These are phyloP conservation scores for Dipodomys merriami DNA, from an alignment of 2,113 vertebrate species.

Conservation along the genomic window DNA sequence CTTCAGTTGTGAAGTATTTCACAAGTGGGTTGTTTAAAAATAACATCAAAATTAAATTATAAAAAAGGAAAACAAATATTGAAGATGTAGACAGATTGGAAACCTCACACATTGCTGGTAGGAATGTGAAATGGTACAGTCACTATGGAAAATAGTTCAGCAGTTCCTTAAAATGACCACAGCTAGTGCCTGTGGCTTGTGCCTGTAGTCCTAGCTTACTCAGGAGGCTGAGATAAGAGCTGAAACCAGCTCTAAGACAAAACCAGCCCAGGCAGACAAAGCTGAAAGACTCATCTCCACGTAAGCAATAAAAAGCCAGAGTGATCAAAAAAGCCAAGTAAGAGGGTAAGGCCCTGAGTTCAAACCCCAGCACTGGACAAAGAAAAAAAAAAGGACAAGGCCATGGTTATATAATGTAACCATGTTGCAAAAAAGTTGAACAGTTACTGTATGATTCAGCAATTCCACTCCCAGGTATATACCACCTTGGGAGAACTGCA, in stretches of 20 bases:
- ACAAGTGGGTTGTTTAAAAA: slow-evolving; percentile 14
- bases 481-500: neutral
- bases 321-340: too few relatives aligned
- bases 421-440: neutral
- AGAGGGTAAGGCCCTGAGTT: too few relatives aligned
- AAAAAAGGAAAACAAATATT: slow-evolving; percentile 35
- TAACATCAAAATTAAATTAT: slow-evolving; percentile 24
- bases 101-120: neutral
- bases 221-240: too few relatives aligned
- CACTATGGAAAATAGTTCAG: slow-evolving; percentile 4
- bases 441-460: neutral
- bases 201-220: neutral
- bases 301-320: too few relatives aligned
- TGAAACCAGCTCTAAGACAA: too few relatives aligned
- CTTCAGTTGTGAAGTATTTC: neutral
- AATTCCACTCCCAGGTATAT: neutral
- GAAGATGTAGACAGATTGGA: neutral
- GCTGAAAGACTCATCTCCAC: too few relatives aligned
- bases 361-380: too few relatives aligned
- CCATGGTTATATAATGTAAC: neutral
- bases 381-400: too few relatives aligned
- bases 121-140: neutral
- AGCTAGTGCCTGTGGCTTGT: neutral
- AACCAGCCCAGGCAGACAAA: too few relatives aligned
- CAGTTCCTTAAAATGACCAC: neutral